phyloP scores from a whole-genome alignment of 2,797 vertebrate species.

The Pelochelys cantorii region DNA sequence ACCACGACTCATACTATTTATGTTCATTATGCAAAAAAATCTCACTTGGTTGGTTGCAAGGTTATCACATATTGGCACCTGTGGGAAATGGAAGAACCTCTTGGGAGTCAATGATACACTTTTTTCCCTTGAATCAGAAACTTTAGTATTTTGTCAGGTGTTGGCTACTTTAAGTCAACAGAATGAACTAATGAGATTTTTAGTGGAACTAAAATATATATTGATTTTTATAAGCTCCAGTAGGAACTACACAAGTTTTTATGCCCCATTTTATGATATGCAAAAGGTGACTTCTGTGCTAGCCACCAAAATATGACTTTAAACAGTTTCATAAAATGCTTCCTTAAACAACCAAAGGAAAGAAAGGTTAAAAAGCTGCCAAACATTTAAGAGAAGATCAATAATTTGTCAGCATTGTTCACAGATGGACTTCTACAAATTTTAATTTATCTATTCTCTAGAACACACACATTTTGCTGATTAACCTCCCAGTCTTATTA shows the following conservation, averaged over 20 bases:
- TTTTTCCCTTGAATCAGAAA: conserved; percentile 25
- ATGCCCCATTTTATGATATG: conserved; percentile 25
- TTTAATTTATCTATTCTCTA: conserved; percentile 25
- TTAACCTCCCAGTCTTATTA: conserved; percentile 45
- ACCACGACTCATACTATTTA: neutral
- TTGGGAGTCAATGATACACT: neutral
- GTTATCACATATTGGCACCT: neutral
- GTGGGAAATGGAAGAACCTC: neutral
- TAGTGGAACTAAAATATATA: conserved; percentile 2
- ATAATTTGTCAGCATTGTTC: conserved; percentile 57
- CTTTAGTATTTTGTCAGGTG: neutral
- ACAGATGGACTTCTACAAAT: conserved; percentile 33
- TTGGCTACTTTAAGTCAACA: conserved; percentile 9
- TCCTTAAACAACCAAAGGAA: neutral
- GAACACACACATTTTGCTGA: conserved; percentile 34
- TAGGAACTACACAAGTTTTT: neutral
- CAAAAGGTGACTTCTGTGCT: neutral
- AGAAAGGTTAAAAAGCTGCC: neutral
- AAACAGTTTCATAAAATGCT: conserved; percentile 13
- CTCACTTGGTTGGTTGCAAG: accelerated
- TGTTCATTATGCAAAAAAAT: neutral
- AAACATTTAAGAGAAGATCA: conserved; percentile 35
- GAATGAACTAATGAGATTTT: neutral
- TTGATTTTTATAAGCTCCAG: neutral
- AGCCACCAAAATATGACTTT: neutral